Evolutionary conservation across 2,888 invertebrate genomes (phyloP).

Genomic region (Drosophila helvetica): DNA sequence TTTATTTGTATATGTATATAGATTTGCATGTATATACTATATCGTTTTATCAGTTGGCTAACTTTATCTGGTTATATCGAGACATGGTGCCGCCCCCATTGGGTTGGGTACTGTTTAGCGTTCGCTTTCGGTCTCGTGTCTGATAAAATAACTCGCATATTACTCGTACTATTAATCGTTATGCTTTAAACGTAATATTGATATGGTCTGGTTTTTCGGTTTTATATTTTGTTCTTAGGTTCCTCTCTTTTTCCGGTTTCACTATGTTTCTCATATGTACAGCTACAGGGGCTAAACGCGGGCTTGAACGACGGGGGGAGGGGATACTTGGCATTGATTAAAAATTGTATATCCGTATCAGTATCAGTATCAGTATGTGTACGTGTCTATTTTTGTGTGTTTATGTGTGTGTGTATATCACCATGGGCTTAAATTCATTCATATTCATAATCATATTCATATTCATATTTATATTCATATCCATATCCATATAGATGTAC

Average conservation of each 20-base stretch:
- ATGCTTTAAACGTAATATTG: slow-evolving; percentile 56
- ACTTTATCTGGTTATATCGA: slow-evolving; percentile 25
- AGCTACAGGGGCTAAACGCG: slow-evolving; percentile 10
- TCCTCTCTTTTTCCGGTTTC: slow-evolving; percentile 2
- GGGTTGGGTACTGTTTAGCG: not conserved
- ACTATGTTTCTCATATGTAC: slow-evolving; percentile 11
- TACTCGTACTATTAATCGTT: not conserved
- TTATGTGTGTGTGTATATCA: slow-evolving; percentile 56
- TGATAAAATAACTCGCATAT: slow-evolving; percentile 32
- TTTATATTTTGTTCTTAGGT: slow-evolving; percentile 4
- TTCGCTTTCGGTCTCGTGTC: slow-evolving; percentile 3
- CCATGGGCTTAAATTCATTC: slow-evolving; percentile 70
- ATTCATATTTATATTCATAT: slow-evolving; percentile 32
- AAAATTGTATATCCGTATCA: slow-evolving; percentile 9
- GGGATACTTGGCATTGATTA: slow-evolving; percentile 23
- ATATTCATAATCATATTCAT: slow-evolving; percentile 45
- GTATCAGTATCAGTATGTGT: slow-evolving; percentile 10
- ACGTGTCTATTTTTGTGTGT: slow-evolving; percentile 11
- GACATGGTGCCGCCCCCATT: slow-evolving; percentile 10
- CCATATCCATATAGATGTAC: slow-evolving; percentile 29
- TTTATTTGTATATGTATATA: slow-evolving; percentile 29
- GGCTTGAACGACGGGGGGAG: not conserved
- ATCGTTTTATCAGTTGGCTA: slow-evolving; percentile 41
- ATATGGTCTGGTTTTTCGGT: slow-evolving; percentile 68
- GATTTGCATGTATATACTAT: slow-evolving; percentile 12